Percentiles rank a stretch among this genome's conserved stretches.
phyloP scores from a whole-genome alignment of 2,113 vertebrate genomes.

The Myiagra hebetior region DNA sequence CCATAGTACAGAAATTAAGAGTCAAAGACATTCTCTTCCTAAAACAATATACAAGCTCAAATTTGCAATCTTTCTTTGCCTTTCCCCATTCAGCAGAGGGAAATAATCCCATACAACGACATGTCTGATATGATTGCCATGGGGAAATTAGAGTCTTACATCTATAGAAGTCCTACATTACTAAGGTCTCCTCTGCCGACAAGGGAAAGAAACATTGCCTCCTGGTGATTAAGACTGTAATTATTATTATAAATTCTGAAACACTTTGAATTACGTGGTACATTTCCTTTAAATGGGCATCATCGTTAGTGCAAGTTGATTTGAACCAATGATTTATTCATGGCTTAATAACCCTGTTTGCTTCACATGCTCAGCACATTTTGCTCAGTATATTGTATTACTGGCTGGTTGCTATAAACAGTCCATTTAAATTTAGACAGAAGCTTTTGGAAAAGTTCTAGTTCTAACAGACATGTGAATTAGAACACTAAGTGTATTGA shows the following conservation, averaged over 20 bases:
- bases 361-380: not conserved
- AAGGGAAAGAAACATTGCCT: slow-evolving; percentile 52
- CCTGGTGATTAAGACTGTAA: slow-evolving; percentile 45
- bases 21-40: not conserved
- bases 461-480: not conserved
- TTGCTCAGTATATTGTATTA: slow-evolving; percentile 6
- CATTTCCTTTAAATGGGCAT: slow-evolving; percentile 21
- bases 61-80: not conserved
- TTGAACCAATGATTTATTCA: slow-evolving; percentile 22
- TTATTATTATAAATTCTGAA: slow-evolving; percentile 39
- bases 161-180: not conserved
- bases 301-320: not conserved
- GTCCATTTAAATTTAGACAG: slow-evolving; percentile 22
- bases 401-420: slow-evolving; percentile 40
- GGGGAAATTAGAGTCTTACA: not conserved
- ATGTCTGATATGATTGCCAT: not conserved
- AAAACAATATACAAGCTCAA: not conserved
- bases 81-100: not conserved
- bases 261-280: not conserved
- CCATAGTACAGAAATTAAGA: not conserved
- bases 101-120: not conserved
- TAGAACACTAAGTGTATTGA: not conserved
- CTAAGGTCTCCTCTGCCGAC: not conserved
- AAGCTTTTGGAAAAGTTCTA: slow-evolving; percentile 18
- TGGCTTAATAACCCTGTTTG: not conserved